Evolutionary conservation across 2,113 vertebrate species (phyloP).

Genomic region (Oxyruncus cristatus): DNA sequence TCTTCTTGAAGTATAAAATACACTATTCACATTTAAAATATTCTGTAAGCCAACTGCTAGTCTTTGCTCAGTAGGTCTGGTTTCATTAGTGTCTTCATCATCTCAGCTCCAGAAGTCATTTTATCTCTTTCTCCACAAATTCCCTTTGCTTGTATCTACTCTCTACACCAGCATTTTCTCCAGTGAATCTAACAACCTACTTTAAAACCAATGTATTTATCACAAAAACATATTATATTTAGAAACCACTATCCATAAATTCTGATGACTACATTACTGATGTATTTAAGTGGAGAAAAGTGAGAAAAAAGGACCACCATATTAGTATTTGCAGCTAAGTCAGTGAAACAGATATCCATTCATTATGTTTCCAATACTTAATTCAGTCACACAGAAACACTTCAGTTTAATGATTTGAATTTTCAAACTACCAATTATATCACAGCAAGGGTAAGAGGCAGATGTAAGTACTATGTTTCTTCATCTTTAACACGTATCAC

Average conservation of each 20-base stretch:
- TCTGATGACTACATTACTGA: not conserved
- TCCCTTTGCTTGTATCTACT: not conserved
- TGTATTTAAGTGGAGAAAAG: not conserved
- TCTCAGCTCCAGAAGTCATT: not conserved
- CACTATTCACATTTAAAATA: not conserved
- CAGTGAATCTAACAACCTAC: not conserved
- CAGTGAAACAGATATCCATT: not conserved
- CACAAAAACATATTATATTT: not conserved
- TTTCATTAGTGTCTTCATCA: not conserved
- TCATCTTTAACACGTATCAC: not conserved
- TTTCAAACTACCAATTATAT: not conserved
- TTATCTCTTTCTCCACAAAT: not conserved
- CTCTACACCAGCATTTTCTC: not conserved
- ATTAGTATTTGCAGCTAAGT: not conserved
- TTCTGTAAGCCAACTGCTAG: not conserved
- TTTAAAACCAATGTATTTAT: not conserved
- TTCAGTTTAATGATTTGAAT: not conserved
- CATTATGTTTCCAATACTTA: not conserved
- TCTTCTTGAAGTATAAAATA: not conserved
- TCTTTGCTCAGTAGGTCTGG: not conserved
- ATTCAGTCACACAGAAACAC: not conserved
- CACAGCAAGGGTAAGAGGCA: not conserved
- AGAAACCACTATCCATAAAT: not conserved
- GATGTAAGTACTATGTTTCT: not conserved
- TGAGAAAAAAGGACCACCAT: not conserved